A percentile compares a stretch with the other conserved stretches of the same genome.
Evolutionary conservation across 30 jellyfish, hydroid and myxozoan species (phyloP).

Genomic region (Morbakka virulenta): DNA sequence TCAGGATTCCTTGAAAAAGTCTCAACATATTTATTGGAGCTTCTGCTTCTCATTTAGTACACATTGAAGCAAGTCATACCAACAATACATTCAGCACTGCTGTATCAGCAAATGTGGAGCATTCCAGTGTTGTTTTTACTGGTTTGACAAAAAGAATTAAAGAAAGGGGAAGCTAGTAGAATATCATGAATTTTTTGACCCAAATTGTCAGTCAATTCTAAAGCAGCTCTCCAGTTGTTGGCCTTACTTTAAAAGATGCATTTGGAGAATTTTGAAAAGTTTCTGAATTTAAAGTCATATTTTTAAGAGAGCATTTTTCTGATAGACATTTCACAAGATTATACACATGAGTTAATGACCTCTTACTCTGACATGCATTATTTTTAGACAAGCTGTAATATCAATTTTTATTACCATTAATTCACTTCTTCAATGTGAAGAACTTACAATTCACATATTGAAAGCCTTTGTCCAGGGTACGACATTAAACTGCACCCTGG

Average conservation of each 20-base stretch:
- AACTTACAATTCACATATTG: conserved; percentile 33
- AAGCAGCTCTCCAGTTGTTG: too few species aligned
- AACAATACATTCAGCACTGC: conserved; percentile 20
- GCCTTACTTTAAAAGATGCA: conserved; percentile 61
- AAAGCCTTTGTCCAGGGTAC: too few species aligned
- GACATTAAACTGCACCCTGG: too few species aligned
- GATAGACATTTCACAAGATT: conserved; percentile 39
- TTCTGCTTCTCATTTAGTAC: conserved; percentile 71
- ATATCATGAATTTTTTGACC: too few species aligned
- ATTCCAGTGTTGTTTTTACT: conserved; percentile 24
- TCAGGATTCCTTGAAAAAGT: conserved; percentile 7
- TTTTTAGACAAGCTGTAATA: conserved; percentile 5
- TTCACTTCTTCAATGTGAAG: conserved; percentile 39
- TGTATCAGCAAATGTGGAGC: conserved; percentile 35
- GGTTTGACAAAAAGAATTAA: conserved; percentile 20
- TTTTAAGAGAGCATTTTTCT: conserved; percentile 35
- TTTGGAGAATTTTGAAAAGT: too few species aligned
- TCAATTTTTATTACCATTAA: conserved; percentile 43
- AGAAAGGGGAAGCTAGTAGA: too few species aligned
- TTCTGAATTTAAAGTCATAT: too few species aligned
- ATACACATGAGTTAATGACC: not conserved
- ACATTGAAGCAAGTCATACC: conserved; percentile 44
- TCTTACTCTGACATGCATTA: not conserved
- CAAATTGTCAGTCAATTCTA: conserved; percentile 20
- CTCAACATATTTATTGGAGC: conserved; percentile 46